A percentile compares a stretch with the other conserved stretches of the same genome.
phyloP scores from a whole-genome alignment of 1,140 invertebrate species.

The Chironomus tepperi region DNA sequence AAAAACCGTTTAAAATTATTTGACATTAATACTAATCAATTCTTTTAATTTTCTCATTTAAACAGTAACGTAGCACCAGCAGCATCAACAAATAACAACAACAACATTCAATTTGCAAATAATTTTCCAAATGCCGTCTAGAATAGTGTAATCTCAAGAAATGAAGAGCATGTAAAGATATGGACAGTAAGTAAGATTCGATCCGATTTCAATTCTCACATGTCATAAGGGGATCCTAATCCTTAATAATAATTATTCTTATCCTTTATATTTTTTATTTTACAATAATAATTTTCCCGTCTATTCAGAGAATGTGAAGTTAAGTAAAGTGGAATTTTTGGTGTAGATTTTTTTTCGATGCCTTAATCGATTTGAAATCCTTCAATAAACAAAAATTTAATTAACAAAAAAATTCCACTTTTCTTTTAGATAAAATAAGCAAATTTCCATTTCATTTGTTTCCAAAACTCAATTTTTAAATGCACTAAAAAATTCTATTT shows the following conservation, averaged over 20 bases:
- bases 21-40: no score
- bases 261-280: no score
- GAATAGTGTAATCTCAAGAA: neutral
- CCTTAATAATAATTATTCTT: no score
- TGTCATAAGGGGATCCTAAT: neutral
- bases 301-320: neutral
- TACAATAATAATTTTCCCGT: no score
- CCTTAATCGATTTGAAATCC: no score
- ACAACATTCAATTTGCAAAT: slow-evolving; percentile 15
- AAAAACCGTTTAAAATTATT: no score
- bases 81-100: neutral
- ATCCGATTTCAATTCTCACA: neutral
- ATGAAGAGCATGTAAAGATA: neutral
- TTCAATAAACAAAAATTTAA: no score
- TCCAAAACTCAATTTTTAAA: no score
- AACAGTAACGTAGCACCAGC: neutral
- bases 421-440: neutral
- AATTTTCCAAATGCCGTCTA: neutral
- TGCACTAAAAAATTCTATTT: no score
- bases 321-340: neutral
- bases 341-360: neutral
- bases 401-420: neutral
- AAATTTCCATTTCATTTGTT: neutral
- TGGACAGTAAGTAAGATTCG: slow-evolving; percentile 10
- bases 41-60: neutral